Conservation (phyloP, 2,797 vertebrate genomes). For the Urosaurus nigricauda region DNA sequence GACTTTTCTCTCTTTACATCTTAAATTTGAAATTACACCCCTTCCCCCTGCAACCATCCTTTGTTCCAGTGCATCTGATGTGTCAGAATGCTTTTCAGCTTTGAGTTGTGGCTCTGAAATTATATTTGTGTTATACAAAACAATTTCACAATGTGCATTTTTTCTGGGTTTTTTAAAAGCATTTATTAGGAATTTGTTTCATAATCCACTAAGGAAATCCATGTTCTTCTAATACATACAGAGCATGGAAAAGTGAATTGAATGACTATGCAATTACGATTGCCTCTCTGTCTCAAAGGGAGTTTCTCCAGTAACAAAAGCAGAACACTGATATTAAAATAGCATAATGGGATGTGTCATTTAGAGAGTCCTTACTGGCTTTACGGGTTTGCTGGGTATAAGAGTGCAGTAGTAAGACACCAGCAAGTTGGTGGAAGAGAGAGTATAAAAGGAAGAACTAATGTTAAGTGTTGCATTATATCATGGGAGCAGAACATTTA, state of each 20-base stretch:
- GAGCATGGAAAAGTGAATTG: constrained; percentile 42
- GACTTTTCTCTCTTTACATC: background rate
- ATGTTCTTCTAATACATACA: constrained; percentile 34
- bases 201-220: constrained; percentile 56
- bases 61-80: constrained; percentile 62
- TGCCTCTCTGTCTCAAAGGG: constrained; percentile 41
- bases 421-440: constrained; percentile 56
- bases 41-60: constrained; percentile 58
- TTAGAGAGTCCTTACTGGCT: constrained; percentile 55
- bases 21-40: constrained; percentile 53
- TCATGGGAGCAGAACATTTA: constrained; percentile 54
- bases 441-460: constrained; percentile 33
- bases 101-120: constrained; percentile 59
- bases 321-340: constrained; percentile 53
- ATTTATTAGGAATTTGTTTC: constrained; percentile 36
- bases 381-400: constrained; percentile 45
- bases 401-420: constrained; percentile 47
- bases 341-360: constrained; percentile 61
- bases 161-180: background rate
- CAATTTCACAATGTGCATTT: constrained; percentile 50
- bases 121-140: constrained; percentile 59
- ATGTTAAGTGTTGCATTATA: constrained; percentile 60
- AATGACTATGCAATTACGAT: constrained; percentile 42
- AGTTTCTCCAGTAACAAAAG: constrained; percentile 30
- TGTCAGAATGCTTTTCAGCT: constrained; percentile 61